Base-by-base conservation (phyloP, 2,888 invertebrate genomes). In the Philopedon plagiatum region DNA sequence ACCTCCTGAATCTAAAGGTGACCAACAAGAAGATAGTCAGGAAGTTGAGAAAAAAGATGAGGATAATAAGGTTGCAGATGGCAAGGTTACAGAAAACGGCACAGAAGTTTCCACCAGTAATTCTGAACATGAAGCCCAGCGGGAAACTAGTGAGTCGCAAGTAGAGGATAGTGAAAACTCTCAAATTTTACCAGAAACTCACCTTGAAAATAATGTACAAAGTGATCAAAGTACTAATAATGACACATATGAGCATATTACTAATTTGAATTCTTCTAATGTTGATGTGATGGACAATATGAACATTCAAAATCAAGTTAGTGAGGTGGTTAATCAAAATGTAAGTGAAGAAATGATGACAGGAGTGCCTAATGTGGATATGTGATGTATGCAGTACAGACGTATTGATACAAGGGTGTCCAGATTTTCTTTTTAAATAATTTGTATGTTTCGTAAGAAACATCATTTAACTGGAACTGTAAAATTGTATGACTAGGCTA, bases 331-430 rank as follows among this genome's bases (percentile, higher is more conserved):
- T 18, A 32, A 19, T 32, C n/a, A 44, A 61, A 61, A 61, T 46
- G 26, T 46, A 46, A 46, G 56, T 66, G 60, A 60, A 37, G 23
- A 8, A 23, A 51, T 57, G 5, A 13, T 29, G n/a, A 57, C 46
- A 49, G 57, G 39, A 15, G 26, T 32, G 15, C 32, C 32, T 7
- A 19, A 11, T 29, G 63, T 57, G 37, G 56, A 57, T 32, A 70
- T 70, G 46, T 70, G 70, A 70, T 56, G 58, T 58, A 70, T 26
- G 18, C 37, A 64, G 57, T 70, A 70, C 34, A 63, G 57, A 23
- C 64, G 51, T n/a, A 63, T 70, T 26, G 23, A 64, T 62, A 70
- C 64, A 23, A 56, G 70, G 34, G 64, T 70, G 56, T 64, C 70
- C 37, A 56, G 70, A 39, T 70, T 70, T 58, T 41, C 61, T 18